phyloP scores from a whole-genome alignment of 2,888 invertebrate species.

The Plagodis dolabraria region DNA sequence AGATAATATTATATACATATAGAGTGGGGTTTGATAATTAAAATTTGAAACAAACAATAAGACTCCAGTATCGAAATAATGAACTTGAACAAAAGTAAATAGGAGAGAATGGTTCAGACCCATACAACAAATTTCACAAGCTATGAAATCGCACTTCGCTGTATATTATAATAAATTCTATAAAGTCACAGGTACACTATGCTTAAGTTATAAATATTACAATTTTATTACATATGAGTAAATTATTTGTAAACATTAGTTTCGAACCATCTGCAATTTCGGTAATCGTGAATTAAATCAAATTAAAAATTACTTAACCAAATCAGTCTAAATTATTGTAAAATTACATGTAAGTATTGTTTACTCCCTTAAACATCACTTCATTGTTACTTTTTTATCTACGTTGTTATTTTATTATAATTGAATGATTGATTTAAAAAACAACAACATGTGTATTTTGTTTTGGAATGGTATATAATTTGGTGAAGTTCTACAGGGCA shows the following conservation, averaged over 20 bases:
- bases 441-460: constrained; percentile 21
- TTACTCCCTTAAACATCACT: constrained; percentile 16
- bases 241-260: constrained; percentile 1
- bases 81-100: no score
- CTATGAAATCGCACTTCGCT: no score
- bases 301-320: constrained; percentile 59
- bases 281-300: constrained; percentile 15
- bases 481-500: constrained; percentile 9
- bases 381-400: constrained; percentile 4
- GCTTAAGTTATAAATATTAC: no score
- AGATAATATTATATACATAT: neutral
- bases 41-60: no score
- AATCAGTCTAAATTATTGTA: constrained; percentile 69
- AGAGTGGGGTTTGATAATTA: no score
- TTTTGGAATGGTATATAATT: constrained; percentile 35
- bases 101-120: no score
- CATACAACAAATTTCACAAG: no score
- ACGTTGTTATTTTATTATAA: constrained; percentile 1
- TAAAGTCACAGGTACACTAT: constrained; percentile 8
- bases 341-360: constrained; percentile 12
- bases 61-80: no score
- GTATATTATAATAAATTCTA: constrained; percentile 3
- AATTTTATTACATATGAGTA: neutral
- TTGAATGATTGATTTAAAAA: constrained; percentile 15
- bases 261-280: constrained; percentile 3